Conservation (phyloP, 2,797 vertebrate genomes). For the Scyliorhinus canicula region DNA sequence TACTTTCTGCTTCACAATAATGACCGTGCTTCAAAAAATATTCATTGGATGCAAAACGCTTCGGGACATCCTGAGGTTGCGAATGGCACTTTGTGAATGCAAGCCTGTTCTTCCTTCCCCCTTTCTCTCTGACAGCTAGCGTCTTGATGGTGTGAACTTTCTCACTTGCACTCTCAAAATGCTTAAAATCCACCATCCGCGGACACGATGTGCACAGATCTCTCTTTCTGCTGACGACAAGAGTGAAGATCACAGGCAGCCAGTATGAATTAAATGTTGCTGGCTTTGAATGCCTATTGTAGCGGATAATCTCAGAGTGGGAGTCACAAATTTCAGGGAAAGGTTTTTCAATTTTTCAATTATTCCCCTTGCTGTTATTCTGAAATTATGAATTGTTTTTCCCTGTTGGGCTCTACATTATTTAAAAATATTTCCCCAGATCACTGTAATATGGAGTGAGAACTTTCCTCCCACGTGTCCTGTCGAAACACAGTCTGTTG, state of each 20-base stretch:
- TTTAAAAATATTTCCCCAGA: neutral
- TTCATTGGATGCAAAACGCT: neutral
- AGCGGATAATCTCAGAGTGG: neutral
- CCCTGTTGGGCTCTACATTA: neutral
- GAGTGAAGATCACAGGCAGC: neutral
- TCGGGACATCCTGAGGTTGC: neutral
- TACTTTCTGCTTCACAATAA: neutral
- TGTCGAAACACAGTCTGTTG: slow-evolving; percentile 10
- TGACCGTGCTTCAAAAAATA: neutral
- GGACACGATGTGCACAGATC: neutral
- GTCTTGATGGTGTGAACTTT: slow-evolving; percentile 22
- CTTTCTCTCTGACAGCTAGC: neutral
- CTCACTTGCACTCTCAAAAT: neutral
- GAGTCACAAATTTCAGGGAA: neutral
- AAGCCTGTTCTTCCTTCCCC: neutral
- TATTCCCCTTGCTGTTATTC: neutral
- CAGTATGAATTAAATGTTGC: too few relatives aligned
- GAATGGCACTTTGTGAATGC: neutral
- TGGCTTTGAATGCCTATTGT: neutral
- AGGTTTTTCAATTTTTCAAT: slow-evolving; percentile 6
- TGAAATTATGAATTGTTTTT: neutral
- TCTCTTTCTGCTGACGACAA: neutral
- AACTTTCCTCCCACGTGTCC: slow-evolving; percentile 17
- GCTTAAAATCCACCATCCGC: slow-evolving; percentile 6
- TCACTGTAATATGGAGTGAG: slow-evolving; percentile 35